A percentile compares a stretch with the other conserved stretches of the same genome.
Evolutionary conservation across 2,797 vertebrate species (phyloP).

Genomic region (Trichosurus vulpecula): DNA sequence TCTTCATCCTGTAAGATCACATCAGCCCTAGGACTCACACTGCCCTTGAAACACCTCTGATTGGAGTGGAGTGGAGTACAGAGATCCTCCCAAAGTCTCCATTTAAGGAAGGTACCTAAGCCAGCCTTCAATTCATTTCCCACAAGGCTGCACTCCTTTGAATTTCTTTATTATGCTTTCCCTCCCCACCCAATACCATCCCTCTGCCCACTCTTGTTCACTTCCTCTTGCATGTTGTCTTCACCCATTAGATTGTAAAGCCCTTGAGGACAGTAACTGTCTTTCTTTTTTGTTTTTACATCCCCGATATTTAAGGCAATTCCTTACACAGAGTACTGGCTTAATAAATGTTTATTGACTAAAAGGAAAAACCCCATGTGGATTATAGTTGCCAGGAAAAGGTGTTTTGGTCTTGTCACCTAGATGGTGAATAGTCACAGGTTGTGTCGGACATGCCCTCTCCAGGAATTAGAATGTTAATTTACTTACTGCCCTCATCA

Average conservation of each 20-base stretch:
- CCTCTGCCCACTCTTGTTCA: neutral
- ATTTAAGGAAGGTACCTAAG: neutral
- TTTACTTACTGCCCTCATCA: neutral
- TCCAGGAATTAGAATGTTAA: neutral
- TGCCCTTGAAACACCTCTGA: neutral
- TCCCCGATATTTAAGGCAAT: neutral
- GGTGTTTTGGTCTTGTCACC: neutral
- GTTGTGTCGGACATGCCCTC: neutral
- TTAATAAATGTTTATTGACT: neutral
- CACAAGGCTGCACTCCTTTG: neutral
- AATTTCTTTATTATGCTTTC: neutral
- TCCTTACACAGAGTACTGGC: too few relatives aligned
- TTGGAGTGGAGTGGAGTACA: neutral
- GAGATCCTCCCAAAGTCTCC: neutral
- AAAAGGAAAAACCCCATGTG: neutral
- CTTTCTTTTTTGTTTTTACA: neutral
- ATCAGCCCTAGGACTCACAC: neutral
- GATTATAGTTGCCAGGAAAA: neutral
- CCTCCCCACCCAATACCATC: neutral
- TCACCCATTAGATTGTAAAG: neutral
- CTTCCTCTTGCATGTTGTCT: neutral
- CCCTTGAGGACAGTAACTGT: neutral
- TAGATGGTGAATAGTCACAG: neutral
- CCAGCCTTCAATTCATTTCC: neutral
- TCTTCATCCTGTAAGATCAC: neutral